phyloP scores from a whole-genome alignment of 2,113 vertebrate genomes.

The Romanogobio albipinnatus region DNA sequence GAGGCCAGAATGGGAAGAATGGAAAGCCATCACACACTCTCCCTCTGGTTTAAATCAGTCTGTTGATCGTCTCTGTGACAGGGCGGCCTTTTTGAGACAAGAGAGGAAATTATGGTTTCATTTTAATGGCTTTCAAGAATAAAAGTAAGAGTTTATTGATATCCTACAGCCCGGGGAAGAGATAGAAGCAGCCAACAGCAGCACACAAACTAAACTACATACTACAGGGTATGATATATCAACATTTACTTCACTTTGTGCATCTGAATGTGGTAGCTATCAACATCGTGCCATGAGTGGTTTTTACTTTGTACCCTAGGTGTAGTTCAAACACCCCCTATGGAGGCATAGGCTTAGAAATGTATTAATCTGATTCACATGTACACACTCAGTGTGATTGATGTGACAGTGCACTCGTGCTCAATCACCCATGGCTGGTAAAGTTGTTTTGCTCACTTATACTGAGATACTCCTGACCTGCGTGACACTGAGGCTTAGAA shows the following conservation, averaged over 20 bases:
- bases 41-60: slow-evolving; percentile 42
- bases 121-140: neutral
- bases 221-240: neutral
- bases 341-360: slow-evolving; percentile 13
- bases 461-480: neutral
- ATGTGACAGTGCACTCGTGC: slow-evolving; percentile 15
- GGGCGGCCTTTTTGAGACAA: neutral
- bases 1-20: slow-evolving; percentile 37
- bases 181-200: neutral
- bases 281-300: neutral
- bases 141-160: neutral
- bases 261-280: neutral
- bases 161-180: neutral
- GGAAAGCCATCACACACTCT: slow-evolving; percentile 29
- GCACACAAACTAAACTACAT: neutral
- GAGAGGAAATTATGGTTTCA: neutral
- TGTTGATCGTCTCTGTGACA: slow-evolving; percentile 25
- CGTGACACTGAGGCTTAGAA: neutral
- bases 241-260: neutral
- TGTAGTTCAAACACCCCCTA: neutral
- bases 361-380: slow-evolving; percentile 26
- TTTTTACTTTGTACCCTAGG: neutral
- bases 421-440: slow-evolving; percentile 15
- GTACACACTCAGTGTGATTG: slow-evolving; percentile 16
- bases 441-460: slow-evolving; percentile 16